These are phyloP conservation scores for Drosophila nr. perissopoda DNA, from an alignment of 2,888 invertebrate genomes.

Conservation along the genomic window DNA sequence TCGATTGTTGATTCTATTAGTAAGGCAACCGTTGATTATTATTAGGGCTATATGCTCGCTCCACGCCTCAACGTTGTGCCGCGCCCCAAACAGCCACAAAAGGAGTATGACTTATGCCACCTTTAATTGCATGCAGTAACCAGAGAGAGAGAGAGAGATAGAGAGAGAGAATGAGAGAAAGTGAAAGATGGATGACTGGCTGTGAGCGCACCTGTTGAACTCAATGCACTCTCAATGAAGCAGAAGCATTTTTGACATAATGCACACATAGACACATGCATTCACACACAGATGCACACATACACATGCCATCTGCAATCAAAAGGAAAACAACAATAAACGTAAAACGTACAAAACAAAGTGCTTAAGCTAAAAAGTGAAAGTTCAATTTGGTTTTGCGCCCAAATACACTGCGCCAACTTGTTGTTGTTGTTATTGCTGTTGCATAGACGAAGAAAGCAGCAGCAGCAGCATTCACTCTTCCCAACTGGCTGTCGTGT, in stretches of 20 bases:
- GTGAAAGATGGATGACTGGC: conserved; percentile 57
- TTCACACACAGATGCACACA: neutral
- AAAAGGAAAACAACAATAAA: conserved; percentile 55
- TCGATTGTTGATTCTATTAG: conserved; percentile 69
- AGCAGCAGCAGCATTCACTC: conserved; percentile 55
- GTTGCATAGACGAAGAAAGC: conserved; percentile 63
- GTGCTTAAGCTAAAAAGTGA: conserved; percentile 69
- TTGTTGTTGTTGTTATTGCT: conserved; percentile 25
- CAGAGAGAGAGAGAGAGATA: conserved; percentile 43
- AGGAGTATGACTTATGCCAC: conserved; percentile 61
- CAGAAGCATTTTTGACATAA: conserved; percentile 67
- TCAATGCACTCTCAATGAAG: conserved; percentile 34
- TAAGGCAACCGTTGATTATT: conserved; percentile 38
- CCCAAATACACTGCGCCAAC: conserved; percentile 61
- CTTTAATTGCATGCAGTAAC: conserved; percentile 20
- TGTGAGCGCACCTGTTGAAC: conserved; percentile 63
- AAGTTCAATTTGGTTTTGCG: conserved; percentile 76
- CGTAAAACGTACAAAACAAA: conserved; percentile 54
- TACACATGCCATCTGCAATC: conserved; percentile 49
- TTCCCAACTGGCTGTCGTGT: conserved; percentile 47
- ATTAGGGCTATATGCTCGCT: conserved; percentile 27
- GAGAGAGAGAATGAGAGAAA: conserved; percentile 58
- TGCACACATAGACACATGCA: conserved; percentile 17
- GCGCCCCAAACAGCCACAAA: conserved; percentile 24
- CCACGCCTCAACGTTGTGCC: conserved; percentile 39